phyloP scores from a whole-genome alignment of 2,888 invertebrate species.

The Luperina testacea region DNA sequence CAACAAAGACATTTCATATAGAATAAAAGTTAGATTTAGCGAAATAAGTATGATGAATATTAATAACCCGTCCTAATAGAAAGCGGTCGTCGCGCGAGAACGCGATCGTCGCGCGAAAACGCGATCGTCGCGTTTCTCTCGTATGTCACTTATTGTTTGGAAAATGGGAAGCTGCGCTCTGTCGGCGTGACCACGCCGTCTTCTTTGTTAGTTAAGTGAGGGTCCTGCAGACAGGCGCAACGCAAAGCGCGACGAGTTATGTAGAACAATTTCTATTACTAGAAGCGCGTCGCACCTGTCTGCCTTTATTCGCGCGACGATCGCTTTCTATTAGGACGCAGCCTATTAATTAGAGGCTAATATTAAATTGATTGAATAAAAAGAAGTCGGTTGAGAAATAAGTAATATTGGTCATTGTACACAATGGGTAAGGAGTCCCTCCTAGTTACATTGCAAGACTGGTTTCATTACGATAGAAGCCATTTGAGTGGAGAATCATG shows the following conservation, averaged over 20 bases:
- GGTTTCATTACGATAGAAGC: constrained; percentile 58
- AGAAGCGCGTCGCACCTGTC: background rate
- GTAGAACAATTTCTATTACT: too few species aligned
- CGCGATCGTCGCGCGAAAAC: background rate
- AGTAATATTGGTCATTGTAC: constrained; percentile 39
- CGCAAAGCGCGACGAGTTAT: background rate
- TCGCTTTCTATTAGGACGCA: background rate
- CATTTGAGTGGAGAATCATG: constrained; percentile 34
- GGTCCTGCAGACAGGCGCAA: background rate
- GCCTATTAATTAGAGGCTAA: constrained; percentile 59
- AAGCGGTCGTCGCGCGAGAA: background rate
- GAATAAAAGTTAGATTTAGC: constrained; percentile 40
- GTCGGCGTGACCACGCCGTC: background rate
- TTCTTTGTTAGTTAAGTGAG: background rate
- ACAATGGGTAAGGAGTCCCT: constrained; percentile 48
- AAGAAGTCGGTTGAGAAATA: background rate
- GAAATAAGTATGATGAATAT: constrained; percentile 40
- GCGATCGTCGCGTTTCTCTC: background rate
- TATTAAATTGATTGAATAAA: constrained; percentile 45
- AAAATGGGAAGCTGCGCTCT: background rate
- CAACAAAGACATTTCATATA: constrained; percentile 42
- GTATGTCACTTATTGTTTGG: background rate
- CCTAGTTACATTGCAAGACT: constrained; percentile 57
- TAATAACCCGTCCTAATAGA: background rate
- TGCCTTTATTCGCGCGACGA: background rate